Conservation (phyloP, 2,113 vertebrate genomes). For the Neotoma lepida region DNA sequence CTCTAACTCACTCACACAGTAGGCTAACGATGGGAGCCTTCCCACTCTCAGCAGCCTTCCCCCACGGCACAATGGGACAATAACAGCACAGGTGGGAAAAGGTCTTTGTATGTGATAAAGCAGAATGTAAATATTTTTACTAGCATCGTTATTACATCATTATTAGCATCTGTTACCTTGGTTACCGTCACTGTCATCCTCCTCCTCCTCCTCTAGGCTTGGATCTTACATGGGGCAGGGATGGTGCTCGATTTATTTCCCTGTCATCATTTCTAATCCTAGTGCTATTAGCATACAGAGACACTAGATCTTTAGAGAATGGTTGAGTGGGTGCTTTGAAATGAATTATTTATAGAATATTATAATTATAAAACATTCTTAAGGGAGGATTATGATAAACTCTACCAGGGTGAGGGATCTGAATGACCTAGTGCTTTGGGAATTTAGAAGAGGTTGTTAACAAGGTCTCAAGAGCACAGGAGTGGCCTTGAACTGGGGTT, state of each 20-base stretch:
- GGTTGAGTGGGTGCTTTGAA: background rate
- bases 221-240: background rate
- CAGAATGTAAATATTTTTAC: background rate
- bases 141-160: background rate
- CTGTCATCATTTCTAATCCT: background rate
- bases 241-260: background rate
- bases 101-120: background rate
- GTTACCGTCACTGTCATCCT: background rate
- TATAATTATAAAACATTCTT: background rate
- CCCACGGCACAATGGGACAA: background rate
- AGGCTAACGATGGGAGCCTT: background rate
- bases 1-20: background rate
- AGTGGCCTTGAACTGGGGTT: background rate
- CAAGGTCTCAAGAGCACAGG: background rate
- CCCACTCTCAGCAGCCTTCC: background rate
- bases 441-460: background rate
- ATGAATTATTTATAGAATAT: constrained; percentile 2
- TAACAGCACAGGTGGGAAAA: background rate
- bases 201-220: background rate
- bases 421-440: background rate
- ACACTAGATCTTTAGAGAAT: constrained; percentile 28
- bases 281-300: background rate
- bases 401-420: background rate
- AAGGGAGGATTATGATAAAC: background rate
- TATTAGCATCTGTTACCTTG: background rate